Evolutionary conservation across 2,113 vertebrate genomes (phyloP), one percentile per base, ranked within the genome.

Genomic region (Dissostichus mawsoni): DNA sequence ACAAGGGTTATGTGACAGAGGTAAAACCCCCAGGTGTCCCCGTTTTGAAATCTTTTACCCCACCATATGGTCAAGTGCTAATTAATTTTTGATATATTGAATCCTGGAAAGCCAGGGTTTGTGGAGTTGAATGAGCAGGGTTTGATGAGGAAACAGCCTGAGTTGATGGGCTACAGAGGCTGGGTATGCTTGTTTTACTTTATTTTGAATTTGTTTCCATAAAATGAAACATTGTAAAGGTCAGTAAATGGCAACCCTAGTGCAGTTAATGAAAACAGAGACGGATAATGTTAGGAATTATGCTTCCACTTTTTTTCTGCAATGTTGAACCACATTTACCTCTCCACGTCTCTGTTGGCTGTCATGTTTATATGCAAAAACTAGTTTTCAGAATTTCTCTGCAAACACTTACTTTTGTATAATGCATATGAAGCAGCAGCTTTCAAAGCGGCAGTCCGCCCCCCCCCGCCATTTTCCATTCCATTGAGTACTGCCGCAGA

Each of bases 381-480:
- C 1, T 8, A 53, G n/a, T 57, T 51, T 41, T 25, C 57, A 65
- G 63, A 80, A 81, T 86, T 84, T 89, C 79, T 73, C 80, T 86
- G 69, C 7, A 12, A 81, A 68, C 68, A 66, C 78, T 77, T 81
- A 52, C 67, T 74, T 86, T 73, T 58, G 65, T 79, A 56, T 77
- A 77, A 78, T 76, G 73, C 67, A 80, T 81, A 69, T 71, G n/a
- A 73, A 80, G 77, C 74, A 47, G 70, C 69, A 48, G 80, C 53
- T 66, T 84, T 80, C 45, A 64, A 70, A 41, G 69, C 68, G 11
- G 50, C 65, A 47, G 11, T 58, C 61, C 5, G 0, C 67, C 80
- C 66, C 65, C 29, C 48, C 23, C 6, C 41, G 81, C 80, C 80
- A 77, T 90, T 91, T 93, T 93, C 76, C 89, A 89, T 93, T 87